These are phyloP conservation scores for Xenus cinereus DNA, from an alignment of 2,113 vertebrate genomes.

Conservation along the genomic window DNA sequence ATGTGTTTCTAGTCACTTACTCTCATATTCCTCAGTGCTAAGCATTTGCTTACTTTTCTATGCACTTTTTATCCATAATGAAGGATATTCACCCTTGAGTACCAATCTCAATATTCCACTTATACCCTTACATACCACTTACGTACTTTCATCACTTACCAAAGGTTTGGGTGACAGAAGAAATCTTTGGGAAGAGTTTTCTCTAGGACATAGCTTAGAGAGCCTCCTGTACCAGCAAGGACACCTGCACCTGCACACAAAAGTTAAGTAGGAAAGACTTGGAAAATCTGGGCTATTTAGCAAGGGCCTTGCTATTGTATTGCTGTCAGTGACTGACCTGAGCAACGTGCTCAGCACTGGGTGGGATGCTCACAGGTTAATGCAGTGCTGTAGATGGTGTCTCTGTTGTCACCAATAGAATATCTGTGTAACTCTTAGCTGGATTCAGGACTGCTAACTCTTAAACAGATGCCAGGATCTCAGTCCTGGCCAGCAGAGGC, in stretches of 20 bases:
- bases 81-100: background rate
- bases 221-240: background rate
- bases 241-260: background rate
- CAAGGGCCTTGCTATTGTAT: background rate
- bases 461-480: background rate
- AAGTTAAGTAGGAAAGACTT: background rate
- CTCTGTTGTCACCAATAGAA: background rate
- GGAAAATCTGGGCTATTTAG: background rate
- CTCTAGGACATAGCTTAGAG: background rate
- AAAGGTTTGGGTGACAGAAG: background rate
- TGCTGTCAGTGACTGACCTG: background rate
- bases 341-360: background rate
- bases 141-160: background rate
- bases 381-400: background rate
- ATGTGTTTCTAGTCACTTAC: background rate
- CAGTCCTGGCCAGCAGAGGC: constrained; percentile 33
- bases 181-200: background rate
- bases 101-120: background rate
- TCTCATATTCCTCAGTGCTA: background rate
- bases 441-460: background rate
- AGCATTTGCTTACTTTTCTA: background rate
- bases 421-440: background rate
- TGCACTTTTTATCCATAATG: background rate
- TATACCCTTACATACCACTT: background rate
- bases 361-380: background rate